Evolutionary conservation across 2,113 vertebrate species (phyloP).

Genomic region (Zootoca vivipara): DNA sequence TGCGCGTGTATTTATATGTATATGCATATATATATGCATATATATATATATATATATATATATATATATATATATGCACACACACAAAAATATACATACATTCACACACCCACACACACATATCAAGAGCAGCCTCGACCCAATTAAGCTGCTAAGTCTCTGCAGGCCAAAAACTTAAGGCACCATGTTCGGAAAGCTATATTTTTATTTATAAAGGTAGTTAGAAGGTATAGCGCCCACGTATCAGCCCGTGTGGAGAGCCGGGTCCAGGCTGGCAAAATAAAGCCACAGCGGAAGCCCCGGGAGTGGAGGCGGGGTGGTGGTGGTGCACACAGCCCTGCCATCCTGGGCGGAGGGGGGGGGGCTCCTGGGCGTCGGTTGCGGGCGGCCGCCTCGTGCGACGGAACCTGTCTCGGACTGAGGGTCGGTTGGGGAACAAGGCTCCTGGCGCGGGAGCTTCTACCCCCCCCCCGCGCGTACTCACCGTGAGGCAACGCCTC

Average conservation of each 20-base stretch:
- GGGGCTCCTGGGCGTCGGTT: neutral
- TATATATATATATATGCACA: too few relatives aligned
- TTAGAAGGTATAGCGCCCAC: neutral
- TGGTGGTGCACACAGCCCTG: too few relatives aligned
- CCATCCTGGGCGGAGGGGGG: neutral
- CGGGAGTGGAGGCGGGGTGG: too few relatives aligned
- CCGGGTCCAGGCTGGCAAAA: neutral
- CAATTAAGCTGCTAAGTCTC: too few relatives aligned
- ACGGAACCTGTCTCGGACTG: neutral
- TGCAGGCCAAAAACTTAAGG: neutral
- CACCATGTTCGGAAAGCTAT: neutral
- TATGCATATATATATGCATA: too few relatives aligned
- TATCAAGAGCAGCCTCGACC: too few relatives aligned
- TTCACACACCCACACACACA: too few relatives aligned
- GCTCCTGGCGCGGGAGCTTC: neutral
- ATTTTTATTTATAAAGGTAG: too few relatives aligned
- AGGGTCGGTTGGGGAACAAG: rapidly evolving
- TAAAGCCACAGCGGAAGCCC: neutral
- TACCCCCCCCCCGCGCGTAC: constrained; percentile 28
- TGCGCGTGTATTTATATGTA: too few relatives aligned
- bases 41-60: too few relatives aligned
- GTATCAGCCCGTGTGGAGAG: neutral
- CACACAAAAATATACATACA: too few relatives aligned
- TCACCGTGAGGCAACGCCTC: constrained; percentile 89
- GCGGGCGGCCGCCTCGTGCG: neutral